Evolutionary conservation across 2,113 vertebrate genomes (phyloP).

Genomic region (Dromaius novaehollandiae): DNA sequence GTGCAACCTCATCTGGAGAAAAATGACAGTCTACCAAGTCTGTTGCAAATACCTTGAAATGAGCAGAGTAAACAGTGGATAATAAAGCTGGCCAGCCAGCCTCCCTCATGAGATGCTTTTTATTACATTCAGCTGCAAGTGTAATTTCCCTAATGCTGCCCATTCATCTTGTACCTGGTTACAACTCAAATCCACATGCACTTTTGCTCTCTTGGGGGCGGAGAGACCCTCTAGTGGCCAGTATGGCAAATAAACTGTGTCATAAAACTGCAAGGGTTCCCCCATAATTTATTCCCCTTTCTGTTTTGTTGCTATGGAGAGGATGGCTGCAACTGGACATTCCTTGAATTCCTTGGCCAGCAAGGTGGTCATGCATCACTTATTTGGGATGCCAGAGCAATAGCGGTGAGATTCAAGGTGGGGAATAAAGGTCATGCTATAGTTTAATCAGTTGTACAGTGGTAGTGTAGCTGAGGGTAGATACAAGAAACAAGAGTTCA

Average conservation of each 20-base stretch:
- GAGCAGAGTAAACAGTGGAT: background rate
- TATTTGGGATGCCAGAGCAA: background rate
- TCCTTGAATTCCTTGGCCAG: background rate
- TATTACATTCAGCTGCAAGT: constrained; percentile 37
- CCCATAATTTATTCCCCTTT: background rate
- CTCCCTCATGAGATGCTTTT: constrained; percentile 22
- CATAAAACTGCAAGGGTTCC: constrained; percentile 3
- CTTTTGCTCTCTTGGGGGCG: background rate
- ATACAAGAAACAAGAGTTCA: background rate
- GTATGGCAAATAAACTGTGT: background rate
- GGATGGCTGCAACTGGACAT: background rate
- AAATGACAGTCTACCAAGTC: background rate
- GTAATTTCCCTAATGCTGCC: constrained; percentile 18
- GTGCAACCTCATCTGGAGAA: background rate
- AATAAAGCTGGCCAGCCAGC: background rate
- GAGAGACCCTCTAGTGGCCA: background rate
- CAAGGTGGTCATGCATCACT: background rate
- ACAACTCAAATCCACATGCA: constrained; percentile 8
- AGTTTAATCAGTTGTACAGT: background rate
- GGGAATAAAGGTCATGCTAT: background rate
- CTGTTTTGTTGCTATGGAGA: constrained; percentile 1
- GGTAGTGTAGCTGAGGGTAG: background rate
- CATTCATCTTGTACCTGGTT: constrained; percentile 30
- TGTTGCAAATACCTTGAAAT: constrained; percentile 23
- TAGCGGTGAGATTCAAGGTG: background rate